A percentile compares a stretch with the other conserved stretches of the same genome.
These are phyloP conservation scores for Botia almorhae DNA, from an alignment of 2,797 vertebrate species.

Conservation along the genomic window DNA sequence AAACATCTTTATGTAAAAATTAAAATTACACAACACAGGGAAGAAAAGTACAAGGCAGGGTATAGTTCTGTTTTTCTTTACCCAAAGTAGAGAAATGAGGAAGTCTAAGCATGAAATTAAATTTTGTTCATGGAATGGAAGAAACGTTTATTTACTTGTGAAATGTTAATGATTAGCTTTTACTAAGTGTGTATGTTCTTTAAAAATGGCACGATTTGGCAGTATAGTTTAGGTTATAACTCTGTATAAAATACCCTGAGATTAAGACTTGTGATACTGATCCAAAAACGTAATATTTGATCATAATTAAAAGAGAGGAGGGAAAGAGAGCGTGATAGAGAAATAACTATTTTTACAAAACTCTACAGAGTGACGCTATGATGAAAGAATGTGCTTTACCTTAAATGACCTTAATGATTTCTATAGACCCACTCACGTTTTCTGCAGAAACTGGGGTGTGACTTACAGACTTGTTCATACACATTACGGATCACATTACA, in stretches of 20 bases:
- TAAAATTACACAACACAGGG: too few relatives aligned
- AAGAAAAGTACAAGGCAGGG: background rate
- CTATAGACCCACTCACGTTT: background rate
- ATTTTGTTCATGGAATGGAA: background rate
- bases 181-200: too few relatives aligned
- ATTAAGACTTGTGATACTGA: background rate
- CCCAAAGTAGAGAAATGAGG: background rate
- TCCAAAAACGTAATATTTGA: background rate
- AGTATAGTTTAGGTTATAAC: too few relatives aligned
- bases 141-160: background rate
- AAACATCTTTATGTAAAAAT: too few relatives aligned
- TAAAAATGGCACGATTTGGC: too few relatives aligned
- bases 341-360: too few relatives aligned
- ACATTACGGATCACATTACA: conserved; percentile 1
- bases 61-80: background rate
- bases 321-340: background rate
- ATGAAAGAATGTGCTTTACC: background rate
- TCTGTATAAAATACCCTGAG: too few relatives aligned
- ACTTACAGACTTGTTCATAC: background rate
- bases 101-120: background rate
- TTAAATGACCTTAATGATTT: background rate
- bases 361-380: background rate
- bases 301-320: too few relatives aligned
- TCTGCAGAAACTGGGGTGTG: background rate
- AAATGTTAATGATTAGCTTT: background rate